A percentile compares a stretch with the other conserved stretches of the same genome.
These are phyloP conservation scores for Apotomis capreana DNA, from an alignment of 2,888 invertebrate genomes.

Conservation along the genomic window DNA sequence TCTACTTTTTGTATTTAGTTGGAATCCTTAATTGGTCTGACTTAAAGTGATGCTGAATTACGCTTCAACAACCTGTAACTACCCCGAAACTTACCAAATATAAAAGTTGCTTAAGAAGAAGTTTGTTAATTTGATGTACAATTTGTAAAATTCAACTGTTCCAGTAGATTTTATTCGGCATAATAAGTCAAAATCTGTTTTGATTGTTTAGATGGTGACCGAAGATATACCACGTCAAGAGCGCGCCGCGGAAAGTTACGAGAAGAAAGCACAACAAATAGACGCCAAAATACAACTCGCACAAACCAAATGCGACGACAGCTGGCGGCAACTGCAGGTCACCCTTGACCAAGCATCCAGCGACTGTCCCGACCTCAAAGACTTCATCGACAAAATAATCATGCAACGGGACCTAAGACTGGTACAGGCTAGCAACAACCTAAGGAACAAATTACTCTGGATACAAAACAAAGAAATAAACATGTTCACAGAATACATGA, in stretches of 20 bases:
- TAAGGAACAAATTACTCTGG: constrained; percentile 61
- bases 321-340: constrained; percentile 55
- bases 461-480: constrained; percentile 81
- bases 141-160: background rate
- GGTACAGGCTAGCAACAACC: constrained; percentile 68
- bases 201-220: constrained; percentile 62
- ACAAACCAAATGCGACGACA: constrained; percentile 67
- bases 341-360: constrained; percentile 60
- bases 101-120: background rate
- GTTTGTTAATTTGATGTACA: background rate
- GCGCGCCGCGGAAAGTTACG: constrained; percentile 67
- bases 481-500: constrained; percentile 76
- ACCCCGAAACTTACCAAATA: background rate
- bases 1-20: background rate
- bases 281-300: constrained; percentile 64
- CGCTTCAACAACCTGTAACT: constrained; percentile 5
- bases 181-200: constrained; percentile 21
- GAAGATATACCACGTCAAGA: constrained; percentile 75
- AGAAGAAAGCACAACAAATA: constrained; percentile 63
- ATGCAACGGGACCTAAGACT: constrained; percentile 66
- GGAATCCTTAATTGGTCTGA: background rate
- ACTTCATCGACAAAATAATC: constrained; percentile 61
- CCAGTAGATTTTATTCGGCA: background rate
- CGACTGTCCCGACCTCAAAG: constrained; percentile 60
- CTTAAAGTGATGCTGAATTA: background rate